phyloP scores from a whole-genome alignment of 2,113 vertebrate species.

The Galeopterus variegatus region DNA sequence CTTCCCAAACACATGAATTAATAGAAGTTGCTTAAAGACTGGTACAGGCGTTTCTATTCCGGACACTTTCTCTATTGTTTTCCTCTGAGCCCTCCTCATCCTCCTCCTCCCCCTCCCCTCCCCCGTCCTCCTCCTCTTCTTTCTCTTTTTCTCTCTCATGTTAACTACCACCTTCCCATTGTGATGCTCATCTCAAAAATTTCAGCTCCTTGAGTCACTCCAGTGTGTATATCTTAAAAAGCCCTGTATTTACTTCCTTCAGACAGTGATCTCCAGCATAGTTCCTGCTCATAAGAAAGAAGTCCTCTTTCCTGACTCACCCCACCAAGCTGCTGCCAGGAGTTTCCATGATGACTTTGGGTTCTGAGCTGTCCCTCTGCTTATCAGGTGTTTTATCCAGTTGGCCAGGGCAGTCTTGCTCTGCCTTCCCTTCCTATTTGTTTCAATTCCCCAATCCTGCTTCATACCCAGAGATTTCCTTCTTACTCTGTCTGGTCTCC shows the following conservation, averaged over 20 bases:
- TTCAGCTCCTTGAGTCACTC: not conserved
- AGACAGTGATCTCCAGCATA: not conserved
- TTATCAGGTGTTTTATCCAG: rapidly evolving
- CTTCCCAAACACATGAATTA: not conserved
- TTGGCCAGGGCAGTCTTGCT: not conserved
- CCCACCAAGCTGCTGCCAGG: not conserved
- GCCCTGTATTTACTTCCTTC: not conserved
- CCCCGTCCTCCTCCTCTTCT: not conserved
- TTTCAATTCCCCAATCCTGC: not conserved
- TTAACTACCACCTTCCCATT: not conserved
- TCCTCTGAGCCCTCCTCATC: not conserved
- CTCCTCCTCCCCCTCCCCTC: not conserved
- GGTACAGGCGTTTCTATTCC: not conserved
- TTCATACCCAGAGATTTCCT: not conserved
- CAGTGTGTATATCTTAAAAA: not conserved
- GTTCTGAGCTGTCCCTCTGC: not conserved
- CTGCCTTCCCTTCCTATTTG: not conserved
- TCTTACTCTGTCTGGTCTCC: not conserved
- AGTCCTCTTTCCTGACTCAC: not conserved
- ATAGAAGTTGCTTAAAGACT: conserved; percentile 33
- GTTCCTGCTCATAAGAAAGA: not conserved
- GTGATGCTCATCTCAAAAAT: not conserved
- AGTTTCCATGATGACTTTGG: not conserved
- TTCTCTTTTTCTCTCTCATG: not conserved
- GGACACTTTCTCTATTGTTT: not conserved